Evolutionary conservation across 2,113 vertebrate genomes (phyloP).

Genomic region (Morone saxatilis): DNA sequence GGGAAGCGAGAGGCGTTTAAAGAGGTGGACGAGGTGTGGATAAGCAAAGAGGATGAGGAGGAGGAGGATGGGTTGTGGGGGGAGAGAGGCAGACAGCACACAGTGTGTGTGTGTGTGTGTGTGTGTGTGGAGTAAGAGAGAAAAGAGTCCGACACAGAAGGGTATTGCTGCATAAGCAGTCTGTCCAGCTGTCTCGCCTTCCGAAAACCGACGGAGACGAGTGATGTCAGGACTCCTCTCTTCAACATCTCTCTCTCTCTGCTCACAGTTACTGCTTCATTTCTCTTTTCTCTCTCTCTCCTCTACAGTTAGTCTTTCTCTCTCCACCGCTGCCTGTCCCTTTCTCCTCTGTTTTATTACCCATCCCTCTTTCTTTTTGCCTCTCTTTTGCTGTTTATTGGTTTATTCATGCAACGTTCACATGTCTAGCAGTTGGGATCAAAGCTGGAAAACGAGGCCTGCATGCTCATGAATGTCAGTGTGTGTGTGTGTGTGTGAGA

Average conservation of each 20-base stretch:
- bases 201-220: constrained; percentile 64
- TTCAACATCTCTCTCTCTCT: constrained; percentile 68
- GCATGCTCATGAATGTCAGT: constrained; percentile 58
- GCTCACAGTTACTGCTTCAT: constrained; percentile 37
- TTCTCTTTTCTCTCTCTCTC: constrained; percentile 14
- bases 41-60: constrained; percentile 31
- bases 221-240: constrained; percentile 69
- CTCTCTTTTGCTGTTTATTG: constrained; percentile 51
- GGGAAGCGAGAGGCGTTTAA: constrained; percentile 51
- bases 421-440: constrained; percentile 58
- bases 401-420: constrained; percentile 65
- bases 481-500: constrained; percentile 6
- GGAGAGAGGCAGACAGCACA: constrained; percentile 15
- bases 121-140: not conserved
- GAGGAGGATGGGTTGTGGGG: constrained; percentile 24
- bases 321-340: not conserved
- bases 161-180: constrained; percentile 84
- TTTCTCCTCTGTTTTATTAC: constrained; percentile 27
- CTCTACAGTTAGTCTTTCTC: constrained; percentile 13
- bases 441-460: constrained; percentile 54
- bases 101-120: constrained; percentile 18
- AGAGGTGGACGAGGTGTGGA: constrained; percentile 53
- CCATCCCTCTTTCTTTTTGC: not conserved
- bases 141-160: constrained; percentile 69
- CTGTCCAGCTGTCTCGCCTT: constrained; percentile 77